phyloP scores from a whole-genome alignment of 30 jellyfish, hydroid and myxozoan species.

The Chrysaora quinquecirrha region DNA sequence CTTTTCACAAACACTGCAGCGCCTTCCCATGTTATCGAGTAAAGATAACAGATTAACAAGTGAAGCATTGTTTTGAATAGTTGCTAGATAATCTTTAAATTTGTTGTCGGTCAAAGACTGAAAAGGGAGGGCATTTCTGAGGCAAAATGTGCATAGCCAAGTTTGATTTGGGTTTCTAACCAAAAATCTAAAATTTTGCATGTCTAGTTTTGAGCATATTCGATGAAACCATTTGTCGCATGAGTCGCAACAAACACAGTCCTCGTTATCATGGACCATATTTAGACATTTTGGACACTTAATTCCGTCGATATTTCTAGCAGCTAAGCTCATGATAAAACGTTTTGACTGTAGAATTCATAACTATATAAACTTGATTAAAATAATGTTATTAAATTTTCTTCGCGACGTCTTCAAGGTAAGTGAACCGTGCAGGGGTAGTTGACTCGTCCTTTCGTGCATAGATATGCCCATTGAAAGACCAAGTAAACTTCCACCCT shows the following conservation, averaged over 20 bases:
- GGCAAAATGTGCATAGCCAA: too few relatives aligned
- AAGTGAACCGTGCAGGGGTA: too few relatives aligned
- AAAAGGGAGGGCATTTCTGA: not conserved
- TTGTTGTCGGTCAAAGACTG: constrained; percentile 1
- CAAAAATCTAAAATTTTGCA: not conserved
- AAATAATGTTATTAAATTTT: too few relatives aligned
- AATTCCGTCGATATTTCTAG: not conserved
- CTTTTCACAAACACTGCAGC: too few relatives aligned
- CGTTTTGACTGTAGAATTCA: not conserved
- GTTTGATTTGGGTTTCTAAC: not conserved
- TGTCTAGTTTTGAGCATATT: not conserved
- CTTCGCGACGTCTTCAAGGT: too few relatives aligned
- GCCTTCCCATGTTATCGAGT: too few relatives aligned
- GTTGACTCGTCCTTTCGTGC: too few relatives aligned
- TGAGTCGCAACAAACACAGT: not conserved
- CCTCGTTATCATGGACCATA: not conserved
- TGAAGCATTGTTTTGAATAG: not conserved
- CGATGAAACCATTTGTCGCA: constrained; percentile 1
- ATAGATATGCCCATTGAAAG: too few relatives aligned
- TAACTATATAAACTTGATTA: too few relatives aligned
- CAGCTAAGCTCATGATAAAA: not conserved
- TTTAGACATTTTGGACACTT: not conserved
- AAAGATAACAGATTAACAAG: too few relatives aligned
- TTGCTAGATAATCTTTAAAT: not conserved
- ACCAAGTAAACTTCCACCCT: too few relatives aligned